Evolutionary conservation across 2,888 invertebrate species (phyloP).

Genomic region (Ommatoiulus sabulosus): DNA sequence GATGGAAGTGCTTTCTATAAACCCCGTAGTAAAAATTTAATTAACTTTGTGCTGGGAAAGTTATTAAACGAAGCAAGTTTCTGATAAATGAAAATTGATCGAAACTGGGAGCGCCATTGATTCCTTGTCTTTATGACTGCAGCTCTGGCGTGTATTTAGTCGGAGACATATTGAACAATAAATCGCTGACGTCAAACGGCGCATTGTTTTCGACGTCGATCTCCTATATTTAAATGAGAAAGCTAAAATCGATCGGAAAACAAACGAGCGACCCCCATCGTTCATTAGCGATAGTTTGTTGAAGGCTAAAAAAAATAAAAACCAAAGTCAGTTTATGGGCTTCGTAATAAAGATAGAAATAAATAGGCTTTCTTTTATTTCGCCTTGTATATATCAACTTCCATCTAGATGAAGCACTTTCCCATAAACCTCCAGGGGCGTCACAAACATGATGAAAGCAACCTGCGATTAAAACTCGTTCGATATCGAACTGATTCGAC

Average conservation of each 20-base stretch:
- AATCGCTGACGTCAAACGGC: slow-evolving; percentile 11
- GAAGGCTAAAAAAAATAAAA: slow-evolving; percentile 9
- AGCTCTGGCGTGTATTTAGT: background rate
- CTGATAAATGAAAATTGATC: slow-evolving; percentile 16
- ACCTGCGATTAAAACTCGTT: background rate
- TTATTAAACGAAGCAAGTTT: slow-evolving; percentile 16
- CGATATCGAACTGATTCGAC: too few relatives aligned
- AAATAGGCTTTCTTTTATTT: background rate
- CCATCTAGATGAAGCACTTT: background rate
- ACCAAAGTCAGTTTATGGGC: slow-evolving; percentile 36
- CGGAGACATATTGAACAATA: slow-evolving; percentile 32
- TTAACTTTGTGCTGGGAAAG: background rate
- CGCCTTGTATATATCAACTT: background rate
- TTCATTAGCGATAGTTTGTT: slow-evolving; percentile 40
- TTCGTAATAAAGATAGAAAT: slow-evolving; percentile 40
- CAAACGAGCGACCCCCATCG: background rate
- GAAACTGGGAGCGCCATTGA: background rate
- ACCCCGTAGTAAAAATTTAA: slow-evolving; percentile 5
- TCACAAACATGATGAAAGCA: background rate
- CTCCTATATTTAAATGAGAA: background rate
- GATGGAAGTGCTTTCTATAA: background rate
- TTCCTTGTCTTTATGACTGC: slow-evolving; percentile 17
- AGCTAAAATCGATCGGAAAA: background rate
- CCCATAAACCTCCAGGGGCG: background rate
- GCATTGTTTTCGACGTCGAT: background rate